phyloP scores from a whole-genome alignment of 2,113 vertebrate species.

The Scalopus aquaticus region DNA sequence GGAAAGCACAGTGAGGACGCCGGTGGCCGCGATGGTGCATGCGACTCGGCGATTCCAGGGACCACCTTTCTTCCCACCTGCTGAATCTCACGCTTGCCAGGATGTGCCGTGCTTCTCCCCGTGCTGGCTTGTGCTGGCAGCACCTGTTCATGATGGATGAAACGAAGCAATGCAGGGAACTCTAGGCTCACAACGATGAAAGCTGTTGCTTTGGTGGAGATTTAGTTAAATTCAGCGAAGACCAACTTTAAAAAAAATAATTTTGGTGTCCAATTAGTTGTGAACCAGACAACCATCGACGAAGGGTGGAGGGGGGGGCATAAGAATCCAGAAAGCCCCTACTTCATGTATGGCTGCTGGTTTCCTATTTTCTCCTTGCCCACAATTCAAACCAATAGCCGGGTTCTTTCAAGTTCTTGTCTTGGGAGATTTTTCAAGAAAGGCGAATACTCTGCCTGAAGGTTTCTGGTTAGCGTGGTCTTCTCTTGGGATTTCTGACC shows the following conservation, averaged over 20 bases:
- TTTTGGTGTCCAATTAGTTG: background rate
- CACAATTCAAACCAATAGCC: background rate
- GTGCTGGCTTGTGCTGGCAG: rapidly evolving
- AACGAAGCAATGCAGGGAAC: background rate
- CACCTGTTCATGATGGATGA: background rate
- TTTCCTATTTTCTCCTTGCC: rapidly evolving
- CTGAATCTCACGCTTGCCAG: background rate
- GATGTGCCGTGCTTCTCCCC: background rate
- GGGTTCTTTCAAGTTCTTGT: background rate
- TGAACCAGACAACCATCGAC: background rate
- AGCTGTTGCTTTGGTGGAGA: background rate
- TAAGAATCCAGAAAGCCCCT: background rate
- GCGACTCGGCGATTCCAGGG: rapidly evolving
- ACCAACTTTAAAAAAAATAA: background rate
- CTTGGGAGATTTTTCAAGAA: background rate
- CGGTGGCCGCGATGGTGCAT: rapidly evolving
- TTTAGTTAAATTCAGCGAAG: background rate
- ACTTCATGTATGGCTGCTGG: too few species aligned
- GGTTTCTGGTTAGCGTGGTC: background rate
- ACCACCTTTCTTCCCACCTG: background rate
- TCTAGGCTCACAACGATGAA: background rate
- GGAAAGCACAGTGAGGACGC: rapidly evolving
- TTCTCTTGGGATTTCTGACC: background rate
- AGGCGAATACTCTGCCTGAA: background rate
- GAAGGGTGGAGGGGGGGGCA: rapidly evolving